These are phyloP conservation scores for Oxygymnocypris stewartii DNA, from an alignment of 2,113 vertebrate genomes.

Conservation along the genomic window DNA sequence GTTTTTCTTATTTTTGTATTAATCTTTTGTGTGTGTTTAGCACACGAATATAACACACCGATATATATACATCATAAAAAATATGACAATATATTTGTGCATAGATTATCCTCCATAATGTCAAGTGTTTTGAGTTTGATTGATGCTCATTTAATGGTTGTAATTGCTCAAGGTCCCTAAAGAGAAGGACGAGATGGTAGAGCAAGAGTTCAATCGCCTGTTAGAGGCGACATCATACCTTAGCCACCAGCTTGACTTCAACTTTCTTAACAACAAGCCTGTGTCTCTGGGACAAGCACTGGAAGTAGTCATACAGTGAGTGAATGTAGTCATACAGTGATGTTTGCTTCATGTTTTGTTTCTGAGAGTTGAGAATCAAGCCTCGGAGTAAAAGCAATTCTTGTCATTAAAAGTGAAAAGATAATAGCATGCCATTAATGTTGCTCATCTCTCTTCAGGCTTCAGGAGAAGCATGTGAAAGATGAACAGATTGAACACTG, in stretches of 20 bases:
- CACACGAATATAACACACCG: not conserved
- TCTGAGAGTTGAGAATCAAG: not conserved
- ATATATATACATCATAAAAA: no score
- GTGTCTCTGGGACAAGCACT: conserved; percentile 96
- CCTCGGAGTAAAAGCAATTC: not conserved
- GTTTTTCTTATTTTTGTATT: no score
- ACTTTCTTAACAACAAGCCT: conserved; percentile 98
- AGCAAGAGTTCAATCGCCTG: conserved; percentile 97
- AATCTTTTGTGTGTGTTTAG: not conserved
- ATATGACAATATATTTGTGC: no score
- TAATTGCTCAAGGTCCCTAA: conserved; percentile 86
- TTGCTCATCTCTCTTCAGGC: conserved; percentile 66
- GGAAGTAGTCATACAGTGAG: conserved; percentile 99
- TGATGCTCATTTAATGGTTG: not conserved
- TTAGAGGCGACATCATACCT: conserved; percentile 98
- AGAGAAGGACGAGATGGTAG: conserved; percentile 99
- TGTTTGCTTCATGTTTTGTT: not conserved
- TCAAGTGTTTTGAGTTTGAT: not conserved
- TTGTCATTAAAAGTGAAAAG: not conserved
- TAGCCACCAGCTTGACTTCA: conserved; percentile 98
- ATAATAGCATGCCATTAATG: not conserved
- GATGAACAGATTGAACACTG: conserved; percentile 99
- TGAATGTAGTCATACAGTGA: no score
- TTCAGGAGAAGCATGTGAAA: conserved; percentile 98
- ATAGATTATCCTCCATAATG: not conserved